A percentile compares a stretch with the other conserved stretches of the same genome.
These are phyloP conservation scores for Lycia hirtaria DNA, from an alignment of 2,888 invertebrate species.

Conservation along the genomic window DNA sequence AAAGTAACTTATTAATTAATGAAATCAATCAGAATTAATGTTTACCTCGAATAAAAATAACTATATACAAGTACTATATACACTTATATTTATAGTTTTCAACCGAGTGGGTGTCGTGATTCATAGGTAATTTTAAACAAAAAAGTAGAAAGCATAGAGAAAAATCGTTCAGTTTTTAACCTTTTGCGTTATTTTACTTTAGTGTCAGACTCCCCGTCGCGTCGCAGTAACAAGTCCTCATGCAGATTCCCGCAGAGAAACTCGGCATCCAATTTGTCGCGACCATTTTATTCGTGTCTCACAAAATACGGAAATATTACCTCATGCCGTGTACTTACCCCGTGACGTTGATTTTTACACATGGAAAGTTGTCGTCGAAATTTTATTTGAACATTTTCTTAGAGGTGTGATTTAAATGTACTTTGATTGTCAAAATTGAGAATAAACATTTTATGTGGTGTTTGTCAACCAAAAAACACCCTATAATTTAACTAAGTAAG, in stretches of 20 bases:
- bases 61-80: too few species aligned
- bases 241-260: neutral
- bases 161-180: neutral
- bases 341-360: neutral
- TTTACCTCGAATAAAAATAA: too few species aligned
- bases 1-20: too few species aligned
- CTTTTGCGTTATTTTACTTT: neutral
- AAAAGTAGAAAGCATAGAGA: neutral
- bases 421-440: too few species aligned
- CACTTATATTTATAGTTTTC: too few species aligned
- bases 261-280: conserved; percentile 4
- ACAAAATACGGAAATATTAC: conserved; percentile 3
- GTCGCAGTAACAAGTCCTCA: neutral
- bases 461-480: too few species aligned
- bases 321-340: neutral
- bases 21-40: too few species aligned
- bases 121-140: too few species aligned
- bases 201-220: neutral
- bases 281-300: conserved; percentile 18
- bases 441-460: too few species aligned
- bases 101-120: too few species aligned
- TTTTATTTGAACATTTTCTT: neutral
- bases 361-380: neutral
- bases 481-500: too few species aligned
- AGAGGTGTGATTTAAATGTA: too few species aligned